A percentile compares a stretch with the other conserved stretches of the same genome.
Conservation (phyloP, 1,140 invertebrate genomes). For the Drosophila nasuta region DNA sequence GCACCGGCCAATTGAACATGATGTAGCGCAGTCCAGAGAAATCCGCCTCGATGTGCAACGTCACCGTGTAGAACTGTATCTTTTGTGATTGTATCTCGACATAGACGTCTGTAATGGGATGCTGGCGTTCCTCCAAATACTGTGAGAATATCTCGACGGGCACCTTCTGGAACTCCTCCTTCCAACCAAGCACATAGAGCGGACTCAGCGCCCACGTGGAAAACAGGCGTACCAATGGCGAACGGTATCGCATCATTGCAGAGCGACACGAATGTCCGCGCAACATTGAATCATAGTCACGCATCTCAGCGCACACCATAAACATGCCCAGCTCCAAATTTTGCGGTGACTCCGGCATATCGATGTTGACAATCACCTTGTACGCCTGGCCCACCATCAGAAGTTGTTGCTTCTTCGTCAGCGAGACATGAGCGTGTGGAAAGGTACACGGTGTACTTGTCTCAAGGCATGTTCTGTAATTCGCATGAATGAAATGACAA, state of each 20-base stretch:
- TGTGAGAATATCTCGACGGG: slow-evolving; percentile 92
- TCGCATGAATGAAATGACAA: background rate
- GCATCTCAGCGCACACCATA: slow-evolving; percentile 93
- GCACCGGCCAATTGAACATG: slow-evolving; percentile 94
- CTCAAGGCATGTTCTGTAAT: slow-evolving; percentile 87
- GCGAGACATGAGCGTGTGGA: slow-evolving; percentile 92
- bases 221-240: slow-evolving; percentile 89
- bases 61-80: slow-evolving; percentile 92
- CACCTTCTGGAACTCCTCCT: slow-evolving; percentile 92
- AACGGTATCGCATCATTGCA: slow-evolving; percentile 93
- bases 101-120: slow-evolving; percentile 92
- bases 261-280: slow-evolving; percentile 91
- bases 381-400: slow-evolving; percentile 95
- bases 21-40: slow-evolving; percentile 93
- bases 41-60: slow-evolving; percentile 92
- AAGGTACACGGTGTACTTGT: slow-evolving; percentile 91
- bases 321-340: slow-evolving; percentile 95
- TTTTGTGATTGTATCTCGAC: slow-evolving; percentile 92
- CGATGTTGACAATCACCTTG: slow-evolving; percentile 91
- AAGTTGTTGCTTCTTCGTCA: slow-evolving; percentile 92
- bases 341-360: slow-evolving; percentile 95
- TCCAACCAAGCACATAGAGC: slow-evolving; percentile 90
- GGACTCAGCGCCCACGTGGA: slow-evolving; percentile 90
- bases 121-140: slow-evolving; percentile 93
- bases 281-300: slow-evolving; percentile 88